Conservation (phyloP, 2,113 vertebrate genomes). For the Nyctibius bracteatus region DNA sequence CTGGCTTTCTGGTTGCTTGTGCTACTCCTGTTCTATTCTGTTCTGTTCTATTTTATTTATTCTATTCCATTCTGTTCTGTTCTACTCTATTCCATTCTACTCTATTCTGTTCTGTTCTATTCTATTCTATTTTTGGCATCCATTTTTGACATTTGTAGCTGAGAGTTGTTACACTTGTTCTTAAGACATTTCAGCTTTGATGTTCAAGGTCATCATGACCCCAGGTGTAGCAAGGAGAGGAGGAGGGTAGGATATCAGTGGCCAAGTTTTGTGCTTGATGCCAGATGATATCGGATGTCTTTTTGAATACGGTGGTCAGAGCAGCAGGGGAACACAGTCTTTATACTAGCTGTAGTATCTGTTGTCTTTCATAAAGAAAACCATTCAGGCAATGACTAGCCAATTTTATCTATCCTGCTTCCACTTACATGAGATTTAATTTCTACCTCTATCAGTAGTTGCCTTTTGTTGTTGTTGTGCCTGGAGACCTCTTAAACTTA, state of each 20-base stretch:
- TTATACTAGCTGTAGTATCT: not conserved
- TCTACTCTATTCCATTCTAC: not conserved
- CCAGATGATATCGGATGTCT: not conserved
- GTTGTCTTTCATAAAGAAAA: not conserved
- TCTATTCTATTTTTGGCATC: not conserved
- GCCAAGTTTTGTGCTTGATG: not conserved
- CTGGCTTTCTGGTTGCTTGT: not conserved
- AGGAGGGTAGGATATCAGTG: not conserved
- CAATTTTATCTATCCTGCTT: not conserved
- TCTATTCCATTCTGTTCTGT: not conserved
- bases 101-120: not conserved
- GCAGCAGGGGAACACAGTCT: not conserved
- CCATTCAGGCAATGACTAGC: not conserved
- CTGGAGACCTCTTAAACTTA: not conserved
- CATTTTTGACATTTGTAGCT: not conserved
- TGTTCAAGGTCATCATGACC: fast-evolving
- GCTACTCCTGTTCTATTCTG: not conserved
- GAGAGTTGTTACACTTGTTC: not conserved
- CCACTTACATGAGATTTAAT: not conserved
- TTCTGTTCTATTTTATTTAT: not conserved
- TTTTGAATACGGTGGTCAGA: not conserved
- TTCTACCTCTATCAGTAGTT: not conserved
- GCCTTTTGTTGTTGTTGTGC: not conserved
- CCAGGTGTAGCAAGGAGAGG: not conserved
- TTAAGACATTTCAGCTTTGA: not conserved